Evolutionary conservation across 2,888 invertebrate species (phyloP), one percentile per base, ranked within the genome.

Genomic region (Tachina fera): DNA sequence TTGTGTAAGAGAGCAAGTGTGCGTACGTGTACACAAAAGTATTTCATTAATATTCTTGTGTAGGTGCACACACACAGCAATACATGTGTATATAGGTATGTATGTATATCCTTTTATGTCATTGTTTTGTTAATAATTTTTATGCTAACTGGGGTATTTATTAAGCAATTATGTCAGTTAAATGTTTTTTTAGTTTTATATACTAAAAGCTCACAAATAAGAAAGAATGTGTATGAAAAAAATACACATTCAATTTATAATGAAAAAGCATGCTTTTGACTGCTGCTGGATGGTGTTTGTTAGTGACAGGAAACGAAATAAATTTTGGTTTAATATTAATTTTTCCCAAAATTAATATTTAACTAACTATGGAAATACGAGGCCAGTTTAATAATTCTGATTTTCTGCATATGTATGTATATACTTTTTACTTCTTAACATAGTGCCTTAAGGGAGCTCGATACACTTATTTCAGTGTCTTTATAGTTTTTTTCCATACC

Each of bases 111-210:
- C 58, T 76, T 76, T 76, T 16, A 58, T 61, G 19, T n/a, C 9
- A 58, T 71, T 65, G 76, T 65, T 76, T 76, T 71, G 63, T 68
- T 61, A 31, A 60, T 67, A 61, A 65, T 61, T 81, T 68, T 49
- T 61, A 39, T 74, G 74, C 70, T 31, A 75, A 79, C 74, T 84
- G 79, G 68, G 53, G 77, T 83, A 86, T 79, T 86, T 86, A 67
- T 85, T 85, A 85, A 82, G 79, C 83, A 86, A 76, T 86, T 83
- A 83, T 86, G 83, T 76, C 83, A 83, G 58, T 60, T 76, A 83
- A 75, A 71, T 19, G 41, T 75, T 49, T 71, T 58, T 68, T 81
- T 74, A 10, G 5, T 11, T 49, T 56, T 1, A n/a, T 56, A 9
- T 31, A 49, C 39, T 76, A 49, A 71, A 71, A 43, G n/a, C 60